Evolutionary conservation across 2,888 invertebrate species (phyloP).

Genomic region (Eretmocerus hayati): DNA sequence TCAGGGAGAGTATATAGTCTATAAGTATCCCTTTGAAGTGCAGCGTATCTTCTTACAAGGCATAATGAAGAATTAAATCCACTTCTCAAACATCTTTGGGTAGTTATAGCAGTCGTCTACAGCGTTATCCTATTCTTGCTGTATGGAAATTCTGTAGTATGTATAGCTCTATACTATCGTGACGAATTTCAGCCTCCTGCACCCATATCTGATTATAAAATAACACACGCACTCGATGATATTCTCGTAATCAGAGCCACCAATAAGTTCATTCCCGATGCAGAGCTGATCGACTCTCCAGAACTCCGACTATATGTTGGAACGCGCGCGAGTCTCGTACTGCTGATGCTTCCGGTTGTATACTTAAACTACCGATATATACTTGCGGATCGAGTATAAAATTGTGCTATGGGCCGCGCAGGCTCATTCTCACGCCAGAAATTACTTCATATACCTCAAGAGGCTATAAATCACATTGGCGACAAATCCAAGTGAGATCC

Average conservation of each 20-base stretch:
- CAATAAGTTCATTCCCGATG: no score
- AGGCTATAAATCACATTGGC: conserved; percentile 20
- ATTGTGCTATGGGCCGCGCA: no score
- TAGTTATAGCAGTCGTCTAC: neutral
- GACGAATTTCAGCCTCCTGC: neutral
- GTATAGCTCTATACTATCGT: no score
- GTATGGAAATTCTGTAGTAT: no score
- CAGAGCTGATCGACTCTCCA: no score
- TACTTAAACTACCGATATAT: no score
- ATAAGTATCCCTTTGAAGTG: conserved; percentile 43
- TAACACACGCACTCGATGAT: no score
- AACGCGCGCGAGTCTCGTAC: conserved; percentile 9
- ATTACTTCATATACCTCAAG: no score
- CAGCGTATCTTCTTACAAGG: conserved; percentile 29
- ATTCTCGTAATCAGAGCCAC: no score
- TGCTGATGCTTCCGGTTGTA: conserved; percentile 3
- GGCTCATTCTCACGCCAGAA: conserved; percentile 22
- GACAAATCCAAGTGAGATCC: neutral
- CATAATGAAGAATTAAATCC: conserved; percentile 48
- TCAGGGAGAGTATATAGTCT: conserved; percentile 32
- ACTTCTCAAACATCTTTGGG: conserved; percentile 45
- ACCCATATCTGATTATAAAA: neutral
- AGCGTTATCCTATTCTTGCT: no score
- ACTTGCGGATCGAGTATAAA: no score
- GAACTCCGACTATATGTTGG: no score